A percentile compares a stretch with the other conserved stretches of the same genome.
These are phyloP conservation scores for Musca domestica DNA, from an alignment of 1,140 invertebrate genomes.

Conservation along the genomic window DNA sequence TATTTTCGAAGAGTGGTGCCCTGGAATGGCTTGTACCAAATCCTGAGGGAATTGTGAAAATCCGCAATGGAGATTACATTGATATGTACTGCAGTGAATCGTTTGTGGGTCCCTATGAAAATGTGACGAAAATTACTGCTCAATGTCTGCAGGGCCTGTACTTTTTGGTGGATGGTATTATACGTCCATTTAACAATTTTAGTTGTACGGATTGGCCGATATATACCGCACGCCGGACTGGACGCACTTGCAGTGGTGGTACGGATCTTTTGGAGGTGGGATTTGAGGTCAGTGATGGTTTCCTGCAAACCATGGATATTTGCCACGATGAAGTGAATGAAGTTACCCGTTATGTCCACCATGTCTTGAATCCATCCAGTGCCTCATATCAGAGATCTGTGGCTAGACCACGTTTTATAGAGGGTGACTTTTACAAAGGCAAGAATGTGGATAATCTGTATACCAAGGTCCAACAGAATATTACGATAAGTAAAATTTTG, in stretches of 20 bases:
- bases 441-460: slow-evolving; percentile 49
- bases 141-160: slow-evolving; percentile 45
- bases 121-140: slow-evolving; percentile 36
- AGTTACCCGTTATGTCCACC: slow-evolving; percentile 53
- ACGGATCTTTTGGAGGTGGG: slow-evolving; percentile 48
- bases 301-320: slow-evolving; percentile 52
- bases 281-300: slow-evolving; percentile 45
- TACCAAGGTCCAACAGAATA: slow-evolving; percentile 44
- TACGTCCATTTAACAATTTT: slow-evolving; percentile 45
- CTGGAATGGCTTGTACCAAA: slow-evolving; percentile 42
- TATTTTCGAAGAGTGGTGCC: slow-evolving; percentile 35
- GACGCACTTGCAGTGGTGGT: slow-evolving; percentile 44
- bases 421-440: slow-evolving; percentile 46
- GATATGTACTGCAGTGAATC: slow-evolving; percentile 44
- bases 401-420: slow-evolving; percentile 45
- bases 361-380: slow-evolving; percentile 47
- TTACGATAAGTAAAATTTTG: slow-evolving; percentile 45
- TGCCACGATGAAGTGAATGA: slow-evolving; percentile 53
- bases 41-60: slow-evolving; percentile 40
- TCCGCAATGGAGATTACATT: slow-evolving; percentile 40
- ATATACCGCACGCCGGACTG: slow-evolving; percentile 46
- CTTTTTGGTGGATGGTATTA: slow-evolving; percentile 40
- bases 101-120: slow-evolving; percentile 37
- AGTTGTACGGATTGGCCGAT: slow-evolving; percentile 39
- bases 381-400: slow-evolving; percentile 44